Conservation (phyloP, 2,113 vertebrate genomes). For the Carettochelys insculpta region DNA sequence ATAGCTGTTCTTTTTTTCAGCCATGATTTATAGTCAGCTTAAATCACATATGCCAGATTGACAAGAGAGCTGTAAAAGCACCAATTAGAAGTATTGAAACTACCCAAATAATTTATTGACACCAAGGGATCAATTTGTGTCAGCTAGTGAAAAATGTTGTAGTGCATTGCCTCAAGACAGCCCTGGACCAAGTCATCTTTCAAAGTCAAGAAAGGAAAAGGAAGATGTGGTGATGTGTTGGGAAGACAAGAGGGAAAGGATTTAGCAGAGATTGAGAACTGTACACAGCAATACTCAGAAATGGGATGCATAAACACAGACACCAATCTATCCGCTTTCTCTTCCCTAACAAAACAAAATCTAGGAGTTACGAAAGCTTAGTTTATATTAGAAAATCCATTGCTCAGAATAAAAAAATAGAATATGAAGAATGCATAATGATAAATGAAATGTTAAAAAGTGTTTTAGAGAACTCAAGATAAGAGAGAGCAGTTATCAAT, state of each 20-base stretch:
- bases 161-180: not conserved
- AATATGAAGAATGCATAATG: not conserved
- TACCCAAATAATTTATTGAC: slow-evolving; percentile 42
- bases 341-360: not conserved
- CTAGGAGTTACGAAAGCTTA: not conserved
- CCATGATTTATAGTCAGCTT: not conserved
- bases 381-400: not conserved
- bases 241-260: not conserved
- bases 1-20: not conserved
- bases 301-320: not conserved
- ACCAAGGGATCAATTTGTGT: slow-evolving; percentile 26
- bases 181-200: not conserved
- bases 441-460: not conserved
- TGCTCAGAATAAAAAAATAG: not conserved
- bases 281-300: not conserved
- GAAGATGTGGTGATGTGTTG: not conserved
- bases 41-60: slow-evolving; percentile 17
- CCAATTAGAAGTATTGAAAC: slow-evolving; percentile 37
- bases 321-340: not conserved
- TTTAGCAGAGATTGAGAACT: not conserved
- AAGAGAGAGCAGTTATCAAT: not conserved
- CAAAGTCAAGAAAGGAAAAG: not conserved
- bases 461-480: not conserved
- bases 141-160: not conserved
- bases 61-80: slow-evolving; percentile 13